Conservation (phyloP, 2,113 vertebrate species). For the Chroicocephalus ridibundus region DNA sequence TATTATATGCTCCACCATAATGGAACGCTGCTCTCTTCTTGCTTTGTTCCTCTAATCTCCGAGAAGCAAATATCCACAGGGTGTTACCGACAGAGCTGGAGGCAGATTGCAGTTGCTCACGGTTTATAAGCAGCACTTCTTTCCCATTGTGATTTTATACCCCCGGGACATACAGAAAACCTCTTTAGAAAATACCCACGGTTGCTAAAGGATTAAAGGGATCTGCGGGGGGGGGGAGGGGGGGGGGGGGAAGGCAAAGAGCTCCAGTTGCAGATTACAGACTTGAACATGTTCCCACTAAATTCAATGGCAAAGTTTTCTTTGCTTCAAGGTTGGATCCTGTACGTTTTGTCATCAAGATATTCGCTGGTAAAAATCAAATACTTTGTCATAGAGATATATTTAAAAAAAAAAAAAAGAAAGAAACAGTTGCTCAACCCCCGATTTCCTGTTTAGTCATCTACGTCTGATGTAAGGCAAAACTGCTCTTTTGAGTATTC, state of each 20-base stretch:
- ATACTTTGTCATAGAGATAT: not conserved
- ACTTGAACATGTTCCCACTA: not conserved
- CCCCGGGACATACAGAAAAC: not conserved
- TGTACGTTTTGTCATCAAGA: not conserved
- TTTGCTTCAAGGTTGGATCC: not conserved
- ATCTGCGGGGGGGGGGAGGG: not conserved
- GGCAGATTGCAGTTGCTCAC: not conserved
- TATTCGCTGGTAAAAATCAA: not conserved
- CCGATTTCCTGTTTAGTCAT: not conserved
- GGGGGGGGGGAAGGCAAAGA: not conserved
- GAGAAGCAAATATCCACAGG: constrained; percentile 58
- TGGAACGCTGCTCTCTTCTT: constrained; percentile 58
- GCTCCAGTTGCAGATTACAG: not conserved
- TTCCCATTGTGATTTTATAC: constrained; percentile 46
- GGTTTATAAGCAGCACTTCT: constrained; percentile 48
- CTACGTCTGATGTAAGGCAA: not conserved
- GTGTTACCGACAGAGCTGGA: constrained; percentile 46
- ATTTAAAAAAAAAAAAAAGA: not conserved
- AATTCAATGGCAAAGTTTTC: not conserved
- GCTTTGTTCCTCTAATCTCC: constrained; percentile 67
- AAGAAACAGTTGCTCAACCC: not conserved
- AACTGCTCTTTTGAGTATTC: not conserved
- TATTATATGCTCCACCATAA: constrained; percentile 59
- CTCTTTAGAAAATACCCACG: constrained; percentile 2
- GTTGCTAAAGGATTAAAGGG: constrained; percentile 43